These are phyloP conservation scores for Erethizon dorsatum DNA, from an alignment of 2,797 vertebrate species.

Conservation along the genomic window DNA sequence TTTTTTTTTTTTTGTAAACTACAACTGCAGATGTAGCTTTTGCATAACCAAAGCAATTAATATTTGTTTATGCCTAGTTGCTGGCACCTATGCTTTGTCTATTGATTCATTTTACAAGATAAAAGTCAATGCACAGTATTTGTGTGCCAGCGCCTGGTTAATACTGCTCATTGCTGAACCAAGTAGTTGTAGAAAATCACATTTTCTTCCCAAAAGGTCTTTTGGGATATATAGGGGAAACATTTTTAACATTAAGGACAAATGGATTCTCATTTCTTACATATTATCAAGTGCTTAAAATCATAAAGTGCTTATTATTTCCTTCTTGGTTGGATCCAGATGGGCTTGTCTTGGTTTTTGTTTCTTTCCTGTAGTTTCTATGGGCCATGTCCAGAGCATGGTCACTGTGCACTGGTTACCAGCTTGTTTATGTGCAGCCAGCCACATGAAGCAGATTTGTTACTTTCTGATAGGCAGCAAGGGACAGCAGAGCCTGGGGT, in stretches of 20 bases:
- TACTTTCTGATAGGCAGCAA: neutral
- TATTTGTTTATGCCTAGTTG: neutral
- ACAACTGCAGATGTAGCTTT: neutral
- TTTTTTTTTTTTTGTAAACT: neutral
- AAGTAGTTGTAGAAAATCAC: neutral
- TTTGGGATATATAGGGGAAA: neutral
- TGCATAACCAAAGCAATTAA: neutral
- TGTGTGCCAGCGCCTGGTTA: neutral
- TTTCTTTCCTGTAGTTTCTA: neutral
- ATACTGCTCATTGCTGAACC: neutral
- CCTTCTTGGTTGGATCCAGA: neutral
- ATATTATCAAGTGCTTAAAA: slow-evolving; percentile 36
- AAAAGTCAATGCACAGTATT: neutral
- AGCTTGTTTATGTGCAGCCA: neutral
- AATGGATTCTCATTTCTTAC: slow-evolving; percentile 19
- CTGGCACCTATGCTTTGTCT: neutral
- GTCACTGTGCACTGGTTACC: neutral
- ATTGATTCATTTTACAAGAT: slow-evolving; percentile 21
- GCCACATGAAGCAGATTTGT: neutral
- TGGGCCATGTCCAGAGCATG: neutral
- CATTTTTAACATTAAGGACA: neutral
- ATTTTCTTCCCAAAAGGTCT: neutral
- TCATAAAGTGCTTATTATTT: neutral
- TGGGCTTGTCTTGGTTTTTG: slow-evolving; percentile 21
- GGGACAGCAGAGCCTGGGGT: neutral